These are phyloP conservation scores for Machimus atricapillus DNA, from an alignment of 2,888 invertebrate species.

Conservation along the genomic window DNA sequence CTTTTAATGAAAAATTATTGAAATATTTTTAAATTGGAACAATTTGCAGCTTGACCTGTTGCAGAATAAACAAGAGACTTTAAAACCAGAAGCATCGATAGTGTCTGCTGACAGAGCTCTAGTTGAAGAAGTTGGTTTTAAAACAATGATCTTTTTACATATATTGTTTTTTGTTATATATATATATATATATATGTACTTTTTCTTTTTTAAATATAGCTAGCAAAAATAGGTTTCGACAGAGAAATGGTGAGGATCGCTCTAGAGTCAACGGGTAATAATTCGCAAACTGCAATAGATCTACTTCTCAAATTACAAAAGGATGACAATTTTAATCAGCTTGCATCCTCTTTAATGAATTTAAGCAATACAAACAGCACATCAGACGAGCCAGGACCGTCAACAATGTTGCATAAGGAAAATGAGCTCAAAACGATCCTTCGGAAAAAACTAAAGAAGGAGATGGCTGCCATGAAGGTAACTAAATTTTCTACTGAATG, in stretches of 20 bases:
- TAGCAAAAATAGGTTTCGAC: conserved; percentile 69
- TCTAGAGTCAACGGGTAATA: conserved; percentile 65
- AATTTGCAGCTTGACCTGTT: conserved; percentile 52
- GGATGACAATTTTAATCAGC: conserved; percentile 50
- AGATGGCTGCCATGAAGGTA: conserved; percentile 26
- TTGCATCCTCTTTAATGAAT: neutral
- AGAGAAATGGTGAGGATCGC: conserved; percentile 65
- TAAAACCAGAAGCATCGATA: conserved; percentile 50
- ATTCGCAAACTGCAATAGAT: conserved; percentile 68
- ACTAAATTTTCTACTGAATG: neutral
- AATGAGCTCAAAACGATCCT: conserved; percentile 26
- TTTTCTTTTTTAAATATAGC: too few species aligned
- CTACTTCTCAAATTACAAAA: conserved; percentile 63
- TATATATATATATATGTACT: too few species aligned
- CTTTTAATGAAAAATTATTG: neutral
- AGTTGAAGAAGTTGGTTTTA: conserved; percentile 49
- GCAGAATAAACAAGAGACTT: conserved; percentile 52
- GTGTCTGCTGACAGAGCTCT: conserved; percentile 45
- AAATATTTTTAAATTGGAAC: neutral
- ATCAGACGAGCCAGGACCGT: conserved; percentile 46
- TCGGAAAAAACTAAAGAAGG: neutral
- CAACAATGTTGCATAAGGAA: conserved; percentile 50
- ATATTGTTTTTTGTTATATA: conserved; percentile 57
- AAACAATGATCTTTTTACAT: neutral
- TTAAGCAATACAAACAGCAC: neutral